phyloP scores from a whole-genome alignment of 2,888 invertebrate genomes.

The Sylvicola fuscatus region DNA sequence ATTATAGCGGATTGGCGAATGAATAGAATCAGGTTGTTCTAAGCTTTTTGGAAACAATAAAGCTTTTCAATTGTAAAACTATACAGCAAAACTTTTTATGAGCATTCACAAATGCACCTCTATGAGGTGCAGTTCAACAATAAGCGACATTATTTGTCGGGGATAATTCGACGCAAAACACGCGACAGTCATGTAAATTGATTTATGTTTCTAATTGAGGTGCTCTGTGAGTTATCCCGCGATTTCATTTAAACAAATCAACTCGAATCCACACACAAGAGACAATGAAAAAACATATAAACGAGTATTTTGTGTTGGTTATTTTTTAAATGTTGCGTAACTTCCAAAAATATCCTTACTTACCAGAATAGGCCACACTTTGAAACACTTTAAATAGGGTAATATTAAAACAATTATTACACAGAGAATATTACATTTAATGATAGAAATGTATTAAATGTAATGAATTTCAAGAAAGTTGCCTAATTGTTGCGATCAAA shows the following conservation, averaged over 20 bases:
- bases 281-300: neutral
- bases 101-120: no score
- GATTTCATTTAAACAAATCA: no score
- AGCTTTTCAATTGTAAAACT: no score
- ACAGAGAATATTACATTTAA: neutral
- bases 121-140: no score
- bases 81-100: no score
- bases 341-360: slow-evolving; percentile 29
- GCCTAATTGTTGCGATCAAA: slow-evolving; percentile 1
- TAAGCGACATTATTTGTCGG: no score
- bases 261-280: neutral
- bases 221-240: neutral
- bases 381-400: slow-evolving; percentile 53
- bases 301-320: neutral
- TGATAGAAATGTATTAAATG: neutral
- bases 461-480: neutral
- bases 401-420: neutral
- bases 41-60: neutral
- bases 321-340: slow-evolving; percentile 1
- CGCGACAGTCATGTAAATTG: no score
- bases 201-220: neutral
- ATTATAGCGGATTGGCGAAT: neutral
- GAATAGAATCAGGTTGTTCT: no score
- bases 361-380: slow-evolving; percentile 91
- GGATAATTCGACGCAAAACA: no score